A percentile compares a stretch with the other conserved stretches of the same genome.
Conservation (phyloP, 2,888 invertebrate genomes). For the Mythimna albipuncta region DNA sequence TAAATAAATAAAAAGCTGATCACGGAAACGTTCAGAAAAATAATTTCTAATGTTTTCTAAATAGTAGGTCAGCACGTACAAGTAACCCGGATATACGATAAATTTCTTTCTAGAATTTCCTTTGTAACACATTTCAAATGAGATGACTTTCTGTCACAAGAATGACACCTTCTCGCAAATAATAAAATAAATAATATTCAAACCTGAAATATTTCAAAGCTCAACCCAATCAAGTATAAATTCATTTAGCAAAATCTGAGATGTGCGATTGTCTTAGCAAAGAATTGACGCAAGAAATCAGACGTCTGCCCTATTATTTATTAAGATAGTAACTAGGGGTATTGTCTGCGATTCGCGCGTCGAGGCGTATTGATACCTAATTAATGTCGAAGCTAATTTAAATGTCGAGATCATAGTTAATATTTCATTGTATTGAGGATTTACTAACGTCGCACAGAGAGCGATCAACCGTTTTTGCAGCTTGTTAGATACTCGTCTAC, state of each 20-base stretch:
- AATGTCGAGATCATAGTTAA: slow-evolving; percentile 17
- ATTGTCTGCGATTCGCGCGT: not conserved
- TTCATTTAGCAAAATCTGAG: not conserved
- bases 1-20: not conserved
- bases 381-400: slow-evolving; percentile 33
- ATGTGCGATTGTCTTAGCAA: not conserved
- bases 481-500: not conserved
- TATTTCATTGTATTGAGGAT: slow-evolving; percentile 17
- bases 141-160: not conserved
- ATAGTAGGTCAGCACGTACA: not conserved
- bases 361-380: not conserved
- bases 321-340: no score
- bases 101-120: not conserved
- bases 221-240: not conserved
- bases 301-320: slow-evolving; percentile 2
- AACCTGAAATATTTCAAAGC: not conserved
- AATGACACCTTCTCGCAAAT: not conserved
- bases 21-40: not conserved
- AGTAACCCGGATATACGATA: not conserved
- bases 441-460: not conserved
- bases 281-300: slow-evolving; percentile 12
- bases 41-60: not conserved
- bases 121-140: slow-evolving; percentile 6
- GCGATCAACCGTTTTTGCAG: not conserved
- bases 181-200: not conserved